Evolutionary conservation across 2,797 vertebrate genomes (phyloP).

Genomic region (Onychomys leucogaster): DNA sequence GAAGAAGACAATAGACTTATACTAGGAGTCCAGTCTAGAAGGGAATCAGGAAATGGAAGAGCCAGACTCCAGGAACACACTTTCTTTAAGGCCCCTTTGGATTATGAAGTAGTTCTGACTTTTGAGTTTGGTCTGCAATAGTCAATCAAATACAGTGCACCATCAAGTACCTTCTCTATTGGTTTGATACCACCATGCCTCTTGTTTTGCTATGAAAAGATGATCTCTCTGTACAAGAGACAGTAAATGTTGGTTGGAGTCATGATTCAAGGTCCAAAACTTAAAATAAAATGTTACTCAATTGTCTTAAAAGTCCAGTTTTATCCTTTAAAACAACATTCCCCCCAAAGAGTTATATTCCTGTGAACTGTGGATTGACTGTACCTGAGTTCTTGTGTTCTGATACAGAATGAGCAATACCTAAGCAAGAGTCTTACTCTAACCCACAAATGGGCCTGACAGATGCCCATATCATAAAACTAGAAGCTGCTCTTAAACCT

Average conservation of each 20-base stretch:
- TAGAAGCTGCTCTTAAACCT: neutral
- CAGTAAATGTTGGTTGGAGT: slow-evolving; percentile 19
- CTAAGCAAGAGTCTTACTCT: neutral
- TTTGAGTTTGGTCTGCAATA: slow-evolving; percentile 25
- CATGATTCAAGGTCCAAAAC: slow-evolving; percentile 6
- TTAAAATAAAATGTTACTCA: slow-evolving; percentile 11
- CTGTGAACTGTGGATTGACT: neutral
- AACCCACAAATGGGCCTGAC: neutral
- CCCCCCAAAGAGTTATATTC: neutral
- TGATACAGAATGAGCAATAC: neutral
- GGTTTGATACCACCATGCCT: neutral
- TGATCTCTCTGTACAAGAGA: neutral
- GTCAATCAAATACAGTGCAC: slow-evolving; percentile 2
- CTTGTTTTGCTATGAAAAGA: neutral
- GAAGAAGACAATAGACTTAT: neutral
- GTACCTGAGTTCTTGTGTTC: neutral
- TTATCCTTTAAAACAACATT: slow-evolving; percentile 27
- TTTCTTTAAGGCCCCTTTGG: slow-evolving; percentile 20
- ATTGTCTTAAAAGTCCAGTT: slow-evolving; percentile 16
- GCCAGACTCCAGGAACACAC: neutral
- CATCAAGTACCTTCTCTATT: neutral
- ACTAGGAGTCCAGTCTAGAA: neutral
- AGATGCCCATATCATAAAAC: neutral
- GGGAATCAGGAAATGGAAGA: neutral
- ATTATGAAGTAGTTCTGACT: slow-evolving; percentile 34